A percentile compares a stretch with the other conserved stretches of the same genome.
Conservation (phyloP, 2,888 invertebrate genomes). For the Agrotis puta region DNA sequence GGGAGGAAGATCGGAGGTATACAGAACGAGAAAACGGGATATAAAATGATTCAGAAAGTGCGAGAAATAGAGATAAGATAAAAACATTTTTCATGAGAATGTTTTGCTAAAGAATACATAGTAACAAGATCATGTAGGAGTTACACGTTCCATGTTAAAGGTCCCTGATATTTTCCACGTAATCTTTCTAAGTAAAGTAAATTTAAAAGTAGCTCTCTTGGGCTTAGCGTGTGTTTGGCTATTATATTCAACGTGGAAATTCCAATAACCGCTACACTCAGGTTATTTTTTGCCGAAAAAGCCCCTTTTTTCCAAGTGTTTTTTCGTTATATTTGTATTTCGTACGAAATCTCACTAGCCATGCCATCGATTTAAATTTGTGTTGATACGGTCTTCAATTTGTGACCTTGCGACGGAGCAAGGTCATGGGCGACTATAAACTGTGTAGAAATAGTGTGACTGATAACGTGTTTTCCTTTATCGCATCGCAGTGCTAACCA, state of each 20-base stretch:
- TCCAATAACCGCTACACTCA: not conserved
- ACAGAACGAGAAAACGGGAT: too few relatives aligned
- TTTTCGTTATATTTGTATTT: not conserved
- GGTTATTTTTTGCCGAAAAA: not conserved
- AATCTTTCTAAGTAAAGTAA: slow-evolving; percentile 9
- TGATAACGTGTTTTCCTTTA: slow-evolving; percentile 15
- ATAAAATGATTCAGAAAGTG: not conserved
- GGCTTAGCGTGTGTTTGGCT: slow-evolving; percentile 10
- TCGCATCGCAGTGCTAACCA: not conserved
- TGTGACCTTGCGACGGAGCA: slow-evolving; percentile 34
- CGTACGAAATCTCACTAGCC: slow-evolving; percentile 2
- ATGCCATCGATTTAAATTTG: slow-evolving; percentile 22
- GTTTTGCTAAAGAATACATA: too few relatives aligned
- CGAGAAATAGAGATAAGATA: not conserved
- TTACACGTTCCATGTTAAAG: slow-evolving; percentile 26
- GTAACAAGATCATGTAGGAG: not conserved
- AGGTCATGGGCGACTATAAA: slow-evolving; percentile 21
- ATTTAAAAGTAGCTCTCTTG: slow-evolving; percentile 25
- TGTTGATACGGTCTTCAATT: slow-evolving; percentile 17
- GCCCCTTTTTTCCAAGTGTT: not conserved
- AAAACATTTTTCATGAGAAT: too few relatives aligned
- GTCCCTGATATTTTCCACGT: slow-evolving; percentile 21
- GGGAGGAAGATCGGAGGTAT: too few relatives aligned
- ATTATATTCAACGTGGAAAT: slow-evolving; percentile 12
- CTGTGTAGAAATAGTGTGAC: slow-evolving; percentile 6